A percentile compares a stretch with the other conserved stretches of the same genome.
These are phyloP conservation scores for Schizaphis graminum DNA, from an alignment of 2,888 invertebrate species.

Conservation along the genomic window DNA sequence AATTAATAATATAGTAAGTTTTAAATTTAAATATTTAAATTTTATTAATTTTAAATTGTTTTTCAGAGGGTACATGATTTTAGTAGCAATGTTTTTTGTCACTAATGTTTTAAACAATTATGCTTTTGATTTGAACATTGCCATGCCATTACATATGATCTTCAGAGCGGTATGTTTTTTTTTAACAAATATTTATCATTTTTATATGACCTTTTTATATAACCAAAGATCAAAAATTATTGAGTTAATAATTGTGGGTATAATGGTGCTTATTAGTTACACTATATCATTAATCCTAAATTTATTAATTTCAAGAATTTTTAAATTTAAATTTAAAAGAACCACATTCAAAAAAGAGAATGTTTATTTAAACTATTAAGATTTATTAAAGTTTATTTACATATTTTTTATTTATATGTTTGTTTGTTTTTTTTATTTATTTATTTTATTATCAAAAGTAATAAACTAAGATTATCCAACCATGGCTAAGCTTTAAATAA, in stretches of 20 bases:
- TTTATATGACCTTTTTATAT: neutral
- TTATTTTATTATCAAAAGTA: too few relatives aligned
- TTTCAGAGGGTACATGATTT: constrained; percentile 80
- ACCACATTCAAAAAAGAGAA: neutral
- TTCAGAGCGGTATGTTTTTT: constrained; percentile 88
- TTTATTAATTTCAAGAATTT: neutral
- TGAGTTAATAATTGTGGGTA: neutral
- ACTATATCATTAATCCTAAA: neutral
- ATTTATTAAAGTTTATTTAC: too few relatives aligned
- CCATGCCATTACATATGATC: constrained; percentile 98
- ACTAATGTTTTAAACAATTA: constrained; percentile 94
- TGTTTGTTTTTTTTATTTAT: too few relatives aligned
- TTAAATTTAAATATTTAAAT: neutral
- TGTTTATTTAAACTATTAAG: neutral
- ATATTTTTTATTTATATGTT: too few relatives aligned
- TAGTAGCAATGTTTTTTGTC: constrained; percentile 92
- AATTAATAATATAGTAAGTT: neutral
- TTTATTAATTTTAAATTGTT: constrained; percentile 33
- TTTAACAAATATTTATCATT: neutral
- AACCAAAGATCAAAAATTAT: neutral
- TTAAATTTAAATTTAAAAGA: neutral
- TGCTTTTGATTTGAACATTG: constrained; percentile 95
- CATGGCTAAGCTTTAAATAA: too few relatives aligned
- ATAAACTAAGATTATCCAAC: too few relatives aligned
- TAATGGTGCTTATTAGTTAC: neutral